These are phyloP conservation scores for Xiphophorus couchianus DNA, from an alignment of 2,113 vertebrate genomes.

Conservation along the genomic window DNA sequence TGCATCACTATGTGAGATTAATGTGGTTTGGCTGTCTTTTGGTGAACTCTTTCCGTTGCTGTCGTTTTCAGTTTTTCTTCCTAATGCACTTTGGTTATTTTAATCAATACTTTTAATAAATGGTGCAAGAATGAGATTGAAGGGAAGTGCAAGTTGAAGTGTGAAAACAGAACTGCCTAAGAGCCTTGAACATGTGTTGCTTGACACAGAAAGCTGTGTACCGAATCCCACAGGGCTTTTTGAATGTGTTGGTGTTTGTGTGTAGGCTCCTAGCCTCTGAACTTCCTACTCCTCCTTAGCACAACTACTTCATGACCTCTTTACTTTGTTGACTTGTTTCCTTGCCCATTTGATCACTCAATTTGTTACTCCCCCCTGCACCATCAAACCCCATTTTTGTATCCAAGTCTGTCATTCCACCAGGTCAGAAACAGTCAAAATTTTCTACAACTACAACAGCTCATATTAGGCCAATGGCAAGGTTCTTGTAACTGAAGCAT, in stretches of 20 bases:
- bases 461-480: neutral
- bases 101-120: slow-evolving; percentile 64
- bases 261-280: slow-evolving; percentile 31
- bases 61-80: slow-evolving; percentile 36
- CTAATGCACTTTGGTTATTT: slow-evolving; percentile 46
- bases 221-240: slow-evolving; percentile 32
- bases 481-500: neutral
- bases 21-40: slow-evolving; percentile 10
- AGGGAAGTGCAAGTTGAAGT: slow-evolving; percentile 20
- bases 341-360: neutral
- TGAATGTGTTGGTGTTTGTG: slow-evolving; percentile 24
- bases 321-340: neutral
- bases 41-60: slow-evolving; percentile 13
- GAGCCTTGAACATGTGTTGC: slow-evolving; percentile 42
- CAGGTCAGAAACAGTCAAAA: slow-evolving; percentile 50
- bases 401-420: slow-evolving; percentile 39
- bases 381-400: slow-evolving; percentile 63
- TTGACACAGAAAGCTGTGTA: slow-evolving; percentile 45
- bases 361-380: slow-evolving; percentile 21
- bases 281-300: slow-evolving; percentile 14
- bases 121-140: slow-evolving; percentile 26
- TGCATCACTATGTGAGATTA: slow-evolving; percentile 51
- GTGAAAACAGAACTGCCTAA: slow-evolving; percentile 33
- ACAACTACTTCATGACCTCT: slow-evolving; percentile 11
- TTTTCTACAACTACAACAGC: slow-evolving; percentile 33